These are phyloP conservation scores for Ophiothrix spiculata DNA, from an alignment of 35 echinoderm and acorn worm genomes.

Conservation along the genomic window DNA sequence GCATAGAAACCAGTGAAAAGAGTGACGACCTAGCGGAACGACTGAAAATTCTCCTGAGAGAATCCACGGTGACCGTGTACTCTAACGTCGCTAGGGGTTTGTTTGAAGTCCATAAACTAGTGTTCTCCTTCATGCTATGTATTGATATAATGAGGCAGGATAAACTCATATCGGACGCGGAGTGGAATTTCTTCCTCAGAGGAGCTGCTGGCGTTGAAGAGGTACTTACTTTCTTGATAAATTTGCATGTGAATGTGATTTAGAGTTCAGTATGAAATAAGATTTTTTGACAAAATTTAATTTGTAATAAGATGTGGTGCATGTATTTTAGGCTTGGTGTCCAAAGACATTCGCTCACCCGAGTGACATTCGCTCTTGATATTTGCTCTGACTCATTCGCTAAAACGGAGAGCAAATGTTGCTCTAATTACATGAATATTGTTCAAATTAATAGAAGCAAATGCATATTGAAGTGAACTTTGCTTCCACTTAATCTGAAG, in stretches of 20 bases:
- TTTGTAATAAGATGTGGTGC: too few relatives aligned
- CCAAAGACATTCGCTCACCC: too few relatives aligned
- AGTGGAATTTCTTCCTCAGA: slow-evolving; percentile 98
- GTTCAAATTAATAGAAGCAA: too few relatives aligned
- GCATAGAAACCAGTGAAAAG: slow-evolving; percentile 95
- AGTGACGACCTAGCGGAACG: slow-evolving; percentile 72
- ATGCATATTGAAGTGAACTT: too few relatives aligned
- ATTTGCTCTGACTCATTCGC: too few relatives aligned
- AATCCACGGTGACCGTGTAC: slow-evolving; percentile 83
- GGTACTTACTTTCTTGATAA: slow-evolving; percentile 34
- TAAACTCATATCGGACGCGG: slow-evolving; percentile 55
- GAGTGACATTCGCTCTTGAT: too few relatives aligned
- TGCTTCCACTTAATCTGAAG: too few relatives aligned
- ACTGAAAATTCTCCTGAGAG: slow-evolving; percentile 55
- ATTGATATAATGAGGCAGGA: slow-evolving; percentile 87
- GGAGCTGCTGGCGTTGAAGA: slow-evolving; percentile 81
- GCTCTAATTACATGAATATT: too few relatives aligned
- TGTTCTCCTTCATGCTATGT: slow-evolving; percentile 99
- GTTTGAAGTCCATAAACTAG: slow-evolving; percentile 94
- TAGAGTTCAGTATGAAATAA: too few relatives aligned
- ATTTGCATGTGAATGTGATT: neutral
- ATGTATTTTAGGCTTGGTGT: too few relatives aligned
- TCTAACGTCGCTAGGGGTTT: slow-evolving; percentile 94
- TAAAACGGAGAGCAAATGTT: too few relatives aligned
- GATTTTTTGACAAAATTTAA: too few relatives aligned